Evolutionary conservation across 2,888 invertebrate species (phyloP).

Genomic region (Corythucha ciliata): DNA sequence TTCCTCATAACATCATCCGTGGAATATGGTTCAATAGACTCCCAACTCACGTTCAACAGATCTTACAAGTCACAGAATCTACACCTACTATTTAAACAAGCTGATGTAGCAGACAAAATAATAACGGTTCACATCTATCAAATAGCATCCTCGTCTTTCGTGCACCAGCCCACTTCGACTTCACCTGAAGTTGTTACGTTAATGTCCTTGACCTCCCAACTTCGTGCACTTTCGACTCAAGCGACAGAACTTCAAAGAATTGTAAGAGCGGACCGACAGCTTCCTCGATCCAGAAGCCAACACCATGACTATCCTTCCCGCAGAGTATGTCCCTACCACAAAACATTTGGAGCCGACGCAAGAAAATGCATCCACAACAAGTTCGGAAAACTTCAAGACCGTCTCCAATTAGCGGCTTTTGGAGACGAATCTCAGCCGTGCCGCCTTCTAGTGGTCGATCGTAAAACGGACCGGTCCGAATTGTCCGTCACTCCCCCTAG

Average conservation of each 20-base stretch:
- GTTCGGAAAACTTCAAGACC: background rate
- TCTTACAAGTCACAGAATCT: background rate
- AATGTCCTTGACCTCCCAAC: too few relatives aligned
- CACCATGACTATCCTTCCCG: too few relatives aligned
- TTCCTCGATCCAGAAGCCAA: too few relatives aligned
- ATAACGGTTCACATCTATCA: background rate
- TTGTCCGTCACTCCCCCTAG: conserved; percentile 10
- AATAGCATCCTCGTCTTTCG: too few relatives aligned
- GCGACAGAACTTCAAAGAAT: too few relatives aligned
- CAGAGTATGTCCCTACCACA: background rate
- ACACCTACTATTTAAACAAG: conserved; percentile 1
- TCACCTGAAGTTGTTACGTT: too few relatives aligned
- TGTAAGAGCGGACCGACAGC: too few relatives aligned
- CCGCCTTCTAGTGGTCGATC: background rate
- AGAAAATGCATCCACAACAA: background rate
- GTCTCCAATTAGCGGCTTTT: conserved; percentile 5
- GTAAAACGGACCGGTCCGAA: conserved; percentile 17
- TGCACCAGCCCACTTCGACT: too few relatives aligned
- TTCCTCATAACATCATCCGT: background rate
- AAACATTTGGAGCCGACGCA: conserved; percentile 1
- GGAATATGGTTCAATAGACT: conserved; percentile 1
- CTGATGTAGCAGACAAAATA: conserved; percentile 13
- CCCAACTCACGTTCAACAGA: conserved; percentile 1
- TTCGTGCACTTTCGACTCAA: too few relatives aligned
- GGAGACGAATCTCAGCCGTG: background rate